Percentiles rank a stretch among this genome's conserved stretches.
Conservation (phyloP, 2,888 invertebrate genomes). For the Yponomeuta malinellus region DNA sequence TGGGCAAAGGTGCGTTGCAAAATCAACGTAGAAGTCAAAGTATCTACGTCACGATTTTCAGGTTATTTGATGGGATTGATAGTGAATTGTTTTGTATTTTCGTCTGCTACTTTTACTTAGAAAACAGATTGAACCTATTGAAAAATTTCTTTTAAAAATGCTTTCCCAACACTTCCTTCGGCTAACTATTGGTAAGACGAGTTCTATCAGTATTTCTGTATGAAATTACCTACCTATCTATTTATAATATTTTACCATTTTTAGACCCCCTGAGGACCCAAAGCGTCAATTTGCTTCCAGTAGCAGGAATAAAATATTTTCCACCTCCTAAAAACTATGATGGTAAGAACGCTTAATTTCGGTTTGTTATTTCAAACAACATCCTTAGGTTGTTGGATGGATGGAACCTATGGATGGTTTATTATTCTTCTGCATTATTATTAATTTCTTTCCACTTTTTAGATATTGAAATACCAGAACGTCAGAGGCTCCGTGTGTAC, state of each 20-base stretch:
- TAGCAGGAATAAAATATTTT: slow-evolving; percentile 80
- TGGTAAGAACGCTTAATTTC: slow-evolving; percentile 61
- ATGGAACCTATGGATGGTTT: neutral
- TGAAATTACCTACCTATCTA: neutral
- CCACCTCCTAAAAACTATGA: slow-evolving; percentile 80
- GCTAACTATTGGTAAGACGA: neutral
- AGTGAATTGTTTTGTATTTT: too few relatives aligned
- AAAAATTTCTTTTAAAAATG: neutral
- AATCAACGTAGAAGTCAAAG: too few relatives aligned
- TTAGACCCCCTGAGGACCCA: slow-evolving; percentile 28
- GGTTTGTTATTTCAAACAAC: neutral
- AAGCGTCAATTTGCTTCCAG: slow-evolving; percentile 37
- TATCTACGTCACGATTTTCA: too few relatives aligned
- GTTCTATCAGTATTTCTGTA: neutral
- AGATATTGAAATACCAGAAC: slow-evolving; percentile 85
- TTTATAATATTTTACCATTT: neutral
- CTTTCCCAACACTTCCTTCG: slow-evolving; percentile 7
- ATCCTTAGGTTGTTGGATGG: neutral
- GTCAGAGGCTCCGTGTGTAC: slow-evolving; percentile 79
- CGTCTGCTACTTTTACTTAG: too few relatives aligned
- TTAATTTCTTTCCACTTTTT: slow-evolving; percentile 20
- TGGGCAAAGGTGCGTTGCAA: too few relatives aligned
- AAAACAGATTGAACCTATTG: too few relatives aligned
- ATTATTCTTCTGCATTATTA: neutral
- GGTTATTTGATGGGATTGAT: too few relatives aligned